These are phyloP conservation scores for Rhineura floridana DNA, from an alignment of 2,113 vertebrate species.

Conservation along the genomic window DNA sequence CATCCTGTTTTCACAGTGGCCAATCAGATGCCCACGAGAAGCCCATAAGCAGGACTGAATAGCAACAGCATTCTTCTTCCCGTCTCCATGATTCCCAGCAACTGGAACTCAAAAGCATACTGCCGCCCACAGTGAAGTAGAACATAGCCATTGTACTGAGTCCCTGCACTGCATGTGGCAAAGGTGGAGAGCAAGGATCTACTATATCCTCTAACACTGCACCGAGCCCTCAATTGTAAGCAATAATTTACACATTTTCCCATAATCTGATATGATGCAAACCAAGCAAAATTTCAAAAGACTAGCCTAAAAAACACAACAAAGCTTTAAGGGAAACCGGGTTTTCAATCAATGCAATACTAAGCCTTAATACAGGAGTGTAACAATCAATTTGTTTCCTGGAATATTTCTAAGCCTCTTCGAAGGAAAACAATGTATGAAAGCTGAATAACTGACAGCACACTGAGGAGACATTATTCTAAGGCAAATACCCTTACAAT, in stretches of 20 bases:
- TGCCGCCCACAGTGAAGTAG: too few relatives aligned
- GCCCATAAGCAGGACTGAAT: too few relatives aligned
- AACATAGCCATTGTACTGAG: background rate
- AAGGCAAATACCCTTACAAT: constrained; percentile 22
- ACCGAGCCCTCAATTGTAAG: background rate
- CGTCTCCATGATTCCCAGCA: too few relatives aligned
- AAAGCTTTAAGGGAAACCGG: constrained; percentile 43
- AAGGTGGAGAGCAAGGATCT: background rate
- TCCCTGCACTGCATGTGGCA: background rate
- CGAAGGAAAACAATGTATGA: constrained; percentile 11
- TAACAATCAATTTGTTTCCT: constrained; percentile 61
- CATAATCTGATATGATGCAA: background rate
- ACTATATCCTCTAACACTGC: background rate
- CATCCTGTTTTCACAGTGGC: too few relatives aligned
- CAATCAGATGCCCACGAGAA: too few relatives aligned
- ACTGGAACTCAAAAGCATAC: too few relatives aligned
- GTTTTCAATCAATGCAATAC: constrained; percentile 52
- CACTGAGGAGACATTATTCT: background rate
- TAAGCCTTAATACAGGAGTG: constrained; percentile 43
- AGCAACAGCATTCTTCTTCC: too few relatives aligned
- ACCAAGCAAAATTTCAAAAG: constrained; percentile 38
- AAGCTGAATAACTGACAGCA: constrained; percentile 14
- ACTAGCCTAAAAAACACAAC: constrained; percentile 23
- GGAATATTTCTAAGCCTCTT: constrained; percentile 56
- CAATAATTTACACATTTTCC: constrained; percentile 20